Evolutionary conservation across 2,113 vertebrate species (phyloP).

Genomic region (Athene noctua): DNA sequence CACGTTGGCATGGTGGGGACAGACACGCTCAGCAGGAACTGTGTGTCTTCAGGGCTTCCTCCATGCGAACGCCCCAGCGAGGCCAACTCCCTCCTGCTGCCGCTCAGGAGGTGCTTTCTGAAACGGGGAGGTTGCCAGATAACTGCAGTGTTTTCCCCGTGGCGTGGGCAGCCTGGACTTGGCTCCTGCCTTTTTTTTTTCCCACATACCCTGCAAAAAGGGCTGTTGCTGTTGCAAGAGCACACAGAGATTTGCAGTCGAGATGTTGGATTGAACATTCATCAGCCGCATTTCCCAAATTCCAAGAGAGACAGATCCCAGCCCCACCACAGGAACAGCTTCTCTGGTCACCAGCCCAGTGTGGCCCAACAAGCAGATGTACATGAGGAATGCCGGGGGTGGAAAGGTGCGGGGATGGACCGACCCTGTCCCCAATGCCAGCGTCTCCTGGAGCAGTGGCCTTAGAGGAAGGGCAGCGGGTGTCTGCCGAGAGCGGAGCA

Average conservation of each 20-base stretch:
- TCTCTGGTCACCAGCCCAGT: not conserved
- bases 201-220: not conserved
- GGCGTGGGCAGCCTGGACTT: not conserved
- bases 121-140: not conserved
- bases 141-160: not conserved
- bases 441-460: not conserved
- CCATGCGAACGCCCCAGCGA: accelerated
- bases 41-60: not conserved
- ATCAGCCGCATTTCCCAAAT: not conserved
- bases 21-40: accelerated
- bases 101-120: not conserved
- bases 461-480: constrained; percentile 44
- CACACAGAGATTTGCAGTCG: not conserved
- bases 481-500: not conserved
- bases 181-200: not conserved
- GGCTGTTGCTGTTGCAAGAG: not conserved
- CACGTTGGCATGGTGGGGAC: accelerated
- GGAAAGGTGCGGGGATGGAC: not conserved
- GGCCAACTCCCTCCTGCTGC: not conserved
- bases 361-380: not conserved
- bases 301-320: constrained; percentile 4
- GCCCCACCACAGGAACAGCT: not conserved
- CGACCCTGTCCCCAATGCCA: not conserved
- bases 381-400: accelerated
- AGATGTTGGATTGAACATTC: not conserved